phyloP scores from a whole-genome alignment of 2,113 vertebrate genomes.

The Pelecanus crispus region DNA sequence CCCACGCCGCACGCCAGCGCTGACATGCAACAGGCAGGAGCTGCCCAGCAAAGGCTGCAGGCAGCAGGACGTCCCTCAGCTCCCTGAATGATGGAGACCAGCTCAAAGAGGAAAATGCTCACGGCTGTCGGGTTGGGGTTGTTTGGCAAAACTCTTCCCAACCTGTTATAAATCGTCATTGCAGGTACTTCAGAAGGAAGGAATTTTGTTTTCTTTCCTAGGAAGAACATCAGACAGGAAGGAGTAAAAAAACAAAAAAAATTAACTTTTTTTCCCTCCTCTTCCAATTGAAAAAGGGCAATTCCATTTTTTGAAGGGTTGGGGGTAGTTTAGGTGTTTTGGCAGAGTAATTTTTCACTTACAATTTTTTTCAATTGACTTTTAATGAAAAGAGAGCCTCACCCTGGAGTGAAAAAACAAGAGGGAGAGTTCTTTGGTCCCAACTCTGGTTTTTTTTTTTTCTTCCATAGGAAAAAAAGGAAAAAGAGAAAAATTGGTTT shows the following conservation, averaged over 20 bases:
- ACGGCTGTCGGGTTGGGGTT: rapidly evolving
- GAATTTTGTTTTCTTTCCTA: background rate
- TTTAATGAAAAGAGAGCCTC: background rate
- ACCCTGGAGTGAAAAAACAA: background rate
- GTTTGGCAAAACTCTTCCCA: background rate
- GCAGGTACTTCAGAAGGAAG: background rate
- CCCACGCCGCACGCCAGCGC: rapidly evolving
- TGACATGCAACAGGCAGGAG: background rate
- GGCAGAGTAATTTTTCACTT: background rate
- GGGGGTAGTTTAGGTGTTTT: background rate
- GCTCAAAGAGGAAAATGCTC: background rate
- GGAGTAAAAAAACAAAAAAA: background rate
- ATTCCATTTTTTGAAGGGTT: background rate
- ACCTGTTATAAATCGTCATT: rapidly evolving
- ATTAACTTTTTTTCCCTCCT: background rate
- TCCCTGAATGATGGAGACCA: rapidly evolving
- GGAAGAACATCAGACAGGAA: background rate
- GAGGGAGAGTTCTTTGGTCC: background rate
- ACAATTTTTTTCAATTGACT: background rate
- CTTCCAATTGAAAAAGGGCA: background rate
- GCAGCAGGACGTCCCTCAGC: background rate
- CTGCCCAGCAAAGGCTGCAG: background rate
- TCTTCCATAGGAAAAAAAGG: background rate
- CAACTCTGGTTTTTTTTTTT: background rate
- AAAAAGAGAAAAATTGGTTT: background rate